Base-by-base conservation (phyloP, 2,113 vertebrate species). In the Oophaga pumilio region DNA sequence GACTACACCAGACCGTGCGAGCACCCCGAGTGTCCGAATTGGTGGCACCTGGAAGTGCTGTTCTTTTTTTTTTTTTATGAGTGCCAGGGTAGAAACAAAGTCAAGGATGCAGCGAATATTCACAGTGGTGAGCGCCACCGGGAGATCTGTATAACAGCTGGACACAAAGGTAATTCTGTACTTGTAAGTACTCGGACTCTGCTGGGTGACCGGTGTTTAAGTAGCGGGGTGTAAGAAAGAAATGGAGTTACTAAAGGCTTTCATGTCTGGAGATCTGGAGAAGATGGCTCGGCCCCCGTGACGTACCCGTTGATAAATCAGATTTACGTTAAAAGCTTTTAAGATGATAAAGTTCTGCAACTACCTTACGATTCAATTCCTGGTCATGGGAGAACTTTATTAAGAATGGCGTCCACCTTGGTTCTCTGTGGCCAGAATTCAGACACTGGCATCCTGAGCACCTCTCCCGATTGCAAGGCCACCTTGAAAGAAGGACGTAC, bases 81-180 rank as follows among this genome's bases (percentile, higher is more conserved):
- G 33, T 73, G 33, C 69, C 69, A 9, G 15, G 71, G 20, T 74
- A 74, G 43, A 74, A 74, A 50, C 71, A 74, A 74, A 74, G 22
- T 2, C 33, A 50, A 74, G 33, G 43, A 49, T 11, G 43, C 71
- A 49, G 33, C 43, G 49, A 10, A 22, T 74, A 74, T 74, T 74
- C 71, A 20, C 71, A 11, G 71, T 50, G 71, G 18, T 22, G 43
- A 28, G 17, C 18, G 9, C 8, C 28, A 74, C 71, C 71, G 50
- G 71, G 71, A 74, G 43, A 22, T 74, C 71, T 49, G 9, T 74
- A 43, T 43, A 74, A 74, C 71, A 74, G 71, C 71, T 20, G 71
- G 71, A 50, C 33, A 74, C 71, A 74, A 74, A 50, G 43, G 17
- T 10, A 43, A 22, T 49, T 22, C 33, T 74, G 71, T 50, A 12